These are phyloP conservation scores for Ecdyonurus torrentis DNA, from an alignment of 2,888 invertebrate species.

Conservation along the genomic window DNA sequence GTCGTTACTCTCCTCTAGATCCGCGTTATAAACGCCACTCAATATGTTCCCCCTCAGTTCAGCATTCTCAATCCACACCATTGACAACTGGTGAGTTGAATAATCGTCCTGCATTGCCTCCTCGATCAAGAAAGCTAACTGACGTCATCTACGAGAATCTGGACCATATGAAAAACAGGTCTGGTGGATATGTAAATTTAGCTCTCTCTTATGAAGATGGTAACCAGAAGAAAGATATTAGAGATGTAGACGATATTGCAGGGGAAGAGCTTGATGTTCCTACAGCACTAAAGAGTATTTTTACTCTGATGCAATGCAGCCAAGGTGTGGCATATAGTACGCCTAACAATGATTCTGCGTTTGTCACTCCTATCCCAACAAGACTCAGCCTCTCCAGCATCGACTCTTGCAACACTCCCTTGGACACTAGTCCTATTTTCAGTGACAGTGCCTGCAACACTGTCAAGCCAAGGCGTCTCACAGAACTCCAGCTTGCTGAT, in stretches of 20 bases:
- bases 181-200: slow-evolving; percentile 19
- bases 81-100: too few relatives aligned
- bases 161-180: slow-evolving; percentile 16
- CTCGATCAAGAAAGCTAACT: neutral
- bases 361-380: too few relatives aligned
- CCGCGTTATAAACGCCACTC: too few relatives aligned
- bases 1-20: too few relatives aligned
- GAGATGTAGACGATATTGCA: slow-evolving; percentile 6
- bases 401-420: neutral
- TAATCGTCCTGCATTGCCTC: too few relatives aligned
- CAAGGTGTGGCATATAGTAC: neutral
- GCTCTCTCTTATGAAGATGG: slow-evolving; percentile 13
- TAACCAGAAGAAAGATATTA: slow-evolving; percentile 3
- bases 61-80: too few relatives aligned
- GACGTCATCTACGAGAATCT: slow-evolving; percentile 1
- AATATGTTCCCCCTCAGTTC: too few relatives aligned
- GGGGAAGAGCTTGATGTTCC: slow-evolving; percentile 12
- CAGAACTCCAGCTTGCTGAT: too few relatives aligned
- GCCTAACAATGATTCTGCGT: neutral
- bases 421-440: too few relatives aligned
- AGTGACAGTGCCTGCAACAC: too few relatives aligned
- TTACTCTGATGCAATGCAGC: slow-evolving; percentile 13
- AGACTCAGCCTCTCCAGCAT: neutral
- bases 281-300: slow-evolving; percentile 12
- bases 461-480: too few relatives aligned